These are phyloP conservation scores for Reticulitermes lucifugus DNA, from an alignment of 2,888 invertebrate genomes.

Conservation along the genomic window DNA sequence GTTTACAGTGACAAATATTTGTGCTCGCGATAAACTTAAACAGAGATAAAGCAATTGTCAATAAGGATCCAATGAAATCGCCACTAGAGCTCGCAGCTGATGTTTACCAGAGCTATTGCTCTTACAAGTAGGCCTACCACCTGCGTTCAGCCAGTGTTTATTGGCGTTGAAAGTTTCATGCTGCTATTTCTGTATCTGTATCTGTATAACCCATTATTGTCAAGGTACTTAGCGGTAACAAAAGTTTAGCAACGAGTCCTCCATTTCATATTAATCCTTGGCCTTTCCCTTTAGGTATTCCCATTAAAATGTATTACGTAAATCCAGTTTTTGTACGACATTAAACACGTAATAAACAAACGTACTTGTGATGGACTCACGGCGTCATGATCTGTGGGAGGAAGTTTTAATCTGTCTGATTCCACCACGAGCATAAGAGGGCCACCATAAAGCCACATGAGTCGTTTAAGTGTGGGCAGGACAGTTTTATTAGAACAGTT, in stretches of 20 bases:
- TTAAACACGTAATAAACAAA: no score
- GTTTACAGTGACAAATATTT: slow-evolving; percentile 11
- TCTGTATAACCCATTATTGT: not conserved
- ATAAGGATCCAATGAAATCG: slow-evolving; percentile 29
- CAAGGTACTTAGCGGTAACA: no score
- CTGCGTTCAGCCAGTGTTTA: not conserved
- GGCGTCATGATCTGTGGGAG: no score
- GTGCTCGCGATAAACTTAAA: not conserved
- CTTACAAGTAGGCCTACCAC: not conserved
- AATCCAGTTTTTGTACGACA: no score
- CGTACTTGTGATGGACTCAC: no score
- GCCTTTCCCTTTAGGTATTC: no score
- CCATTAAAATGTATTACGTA: no score
- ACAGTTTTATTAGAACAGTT: not conserved
- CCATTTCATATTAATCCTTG: no score
- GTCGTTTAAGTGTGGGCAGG: not conserved
- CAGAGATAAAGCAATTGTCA: slow-evolving; percentile 15
- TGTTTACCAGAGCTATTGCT: slow-evolving; percentile 1
- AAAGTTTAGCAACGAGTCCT: no score
- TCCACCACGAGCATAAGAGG: not conserved
- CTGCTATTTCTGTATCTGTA: not conserved
- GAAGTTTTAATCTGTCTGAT: no score
- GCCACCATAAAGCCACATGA: not conserved
- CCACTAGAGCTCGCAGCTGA: not conserved
- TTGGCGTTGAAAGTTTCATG: not conserved